Conservation (phyloP, 2,888 invertebrate genomes). For the Drosophila hamatofila region DNA sequence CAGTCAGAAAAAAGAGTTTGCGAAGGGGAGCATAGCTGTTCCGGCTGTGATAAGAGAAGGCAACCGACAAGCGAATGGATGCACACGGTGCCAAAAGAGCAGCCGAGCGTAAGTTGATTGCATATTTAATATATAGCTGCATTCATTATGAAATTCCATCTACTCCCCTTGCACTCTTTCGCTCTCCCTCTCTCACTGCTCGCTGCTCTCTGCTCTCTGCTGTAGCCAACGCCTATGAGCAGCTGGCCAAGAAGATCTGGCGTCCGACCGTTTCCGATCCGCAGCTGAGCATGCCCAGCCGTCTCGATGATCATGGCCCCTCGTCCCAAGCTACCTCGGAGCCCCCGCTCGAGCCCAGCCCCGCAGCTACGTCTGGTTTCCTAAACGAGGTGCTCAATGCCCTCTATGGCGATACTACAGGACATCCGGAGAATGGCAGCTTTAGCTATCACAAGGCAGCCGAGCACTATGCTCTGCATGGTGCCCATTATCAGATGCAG, state of each 20-base stretch:
- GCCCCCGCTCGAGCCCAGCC: background rate
- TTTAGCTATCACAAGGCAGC: slow-evolving; percentile 79
- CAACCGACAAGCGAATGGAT: slow-evolving; percentile 21
- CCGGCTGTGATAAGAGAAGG: background rate
- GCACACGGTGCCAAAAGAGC: slow-evolving; percentile 34
- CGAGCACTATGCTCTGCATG: slow-evolving; percentile 80
- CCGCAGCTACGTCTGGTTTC: slow-evolving; percentile 16
- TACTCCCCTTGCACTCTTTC: background rate
- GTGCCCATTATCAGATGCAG: slow-evolving; percentile 53
- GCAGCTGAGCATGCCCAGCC: slow-evolving; percentile 6
- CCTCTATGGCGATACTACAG: slow-evolving; percentile 69
- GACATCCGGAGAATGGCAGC: slow-evolving; percentile 71
- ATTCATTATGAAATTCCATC: too few relatives aligned
- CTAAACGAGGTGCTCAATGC: slow-evolving; percentile 74
- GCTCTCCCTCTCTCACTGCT: background rate
- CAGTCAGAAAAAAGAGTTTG: background rate
- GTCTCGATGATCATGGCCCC: slow-evolving; percentile 5
- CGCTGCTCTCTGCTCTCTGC: too few relatives aligned
- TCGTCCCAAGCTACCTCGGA: background rate
- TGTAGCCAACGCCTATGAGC: slow-evolving; percentile 43
- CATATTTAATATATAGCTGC: background rate
- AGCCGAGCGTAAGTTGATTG: slow-evolving; percentile 26
- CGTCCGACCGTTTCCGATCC: slow-evolving; percentile 40
- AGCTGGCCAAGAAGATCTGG: slow-evolving; percentile 58
- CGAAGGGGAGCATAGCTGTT: background rate